A percentile compares a stretch with the other conserved stretches of the same genome.
Conservation (phyloP, 2,888 invertebrate species). For the Auanema sp. region DNA sequence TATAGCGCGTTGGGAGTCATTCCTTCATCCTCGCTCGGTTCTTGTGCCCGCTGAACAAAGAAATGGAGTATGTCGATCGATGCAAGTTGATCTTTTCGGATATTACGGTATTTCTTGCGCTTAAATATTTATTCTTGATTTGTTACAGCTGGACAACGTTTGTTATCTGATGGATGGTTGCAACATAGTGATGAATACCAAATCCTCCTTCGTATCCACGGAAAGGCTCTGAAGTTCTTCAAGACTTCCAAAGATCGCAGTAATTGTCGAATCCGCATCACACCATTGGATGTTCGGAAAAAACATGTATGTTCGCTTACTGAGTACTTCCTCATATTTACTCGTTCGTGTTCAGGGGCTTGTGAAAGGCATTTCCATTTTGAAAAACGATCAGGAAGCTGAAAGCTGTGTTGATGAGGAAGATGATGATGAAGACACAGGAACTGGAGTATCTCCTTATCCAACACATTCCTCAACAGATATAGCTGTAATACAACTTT, state of each 20-base stretch:
- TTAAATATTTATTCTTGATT: background rate
- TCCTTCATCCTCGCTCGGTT: slow-evolving; percentile 34
- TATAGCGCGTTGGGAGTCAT: slow-evolving; percentile 23
- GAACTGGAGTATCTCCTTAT: background rate
- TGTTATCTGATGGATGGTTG: slow-evolving; percentile 59
- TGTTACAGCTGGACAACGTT: slow-evolving; percentile 53
- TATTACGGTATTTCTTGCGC: slow-evolving; percentile 32
- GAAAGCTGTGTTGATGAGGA: slow-evolving; percentile 25
- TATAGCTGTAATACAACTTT: slow-evolving; percentile 19
- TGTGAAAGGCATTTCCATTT: too few relatives aligned
- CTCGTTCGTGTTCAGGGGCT: background rate
- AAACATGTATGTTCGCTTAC: slow-evolving; percentile 34
- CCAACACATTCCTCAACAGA: slow-evolving; percentile 20
- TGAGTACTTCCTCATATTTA: background rate
- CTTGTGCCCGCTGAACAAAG: slow-evolving; percentile 27
- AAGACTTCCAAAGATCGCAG: slow-evolving; percentile 50
- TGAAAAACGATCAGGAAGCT: background rate
- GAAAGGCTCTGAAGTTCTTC: slow-evolving; percentile 60
- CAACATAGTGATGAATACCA: slow-evolving; percentile 53
- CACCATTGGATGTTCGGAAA: slow-evolving; percentile 58
- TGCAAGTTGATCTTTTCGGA: slow-evolving; percentile 42
- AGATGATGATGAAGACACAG: slow-evolving; percentile 26
- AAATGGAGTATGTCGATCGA: slow-evolving; percentile 34
- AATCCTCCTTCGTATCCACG: slow-evolving; percentile 54
- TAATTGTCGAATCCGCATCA: slow-evolving; percentile 52